phyloP scores from a whole-genome alignment of 1,140 invertebrate species.

The Oedothorax gibbosus region DNA sequence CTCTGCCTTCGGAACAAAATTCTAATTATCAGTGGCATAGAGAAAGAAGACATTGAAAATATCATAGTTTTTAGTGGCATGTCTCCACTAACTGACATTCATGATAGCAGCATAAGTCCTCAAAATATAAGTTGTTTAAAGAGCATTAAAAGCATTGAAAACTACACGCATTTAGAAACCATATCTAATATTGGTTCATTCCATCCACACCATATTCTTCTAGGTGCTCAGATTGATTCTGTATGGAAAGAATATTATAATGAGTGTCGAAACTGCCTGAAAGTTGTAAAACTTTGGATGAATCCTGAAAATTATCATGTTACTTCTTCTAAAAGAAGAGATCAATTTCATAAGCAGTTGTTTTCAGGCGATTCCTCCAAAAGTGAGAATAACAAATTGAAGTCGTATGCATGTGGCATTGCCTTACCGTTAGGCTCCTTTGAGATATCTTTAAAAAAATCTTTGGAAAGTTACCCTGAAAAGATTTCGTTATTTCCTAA shows the following conservation, averaged over 20 bases:
- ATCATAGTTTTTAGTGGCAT: not conserved
- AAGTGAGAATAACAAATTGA: not conserved
- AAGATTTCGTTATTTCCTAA: not conserved
- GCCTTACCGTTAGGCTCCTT: slow-evolving; percentile 6
- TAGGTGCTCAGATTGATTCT: not conserved
- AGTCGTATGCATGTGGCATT: not conserved
- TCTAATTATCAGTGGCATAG: not conserved
- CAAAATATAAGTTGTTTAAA: not conserved
- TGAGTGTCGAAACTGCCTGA: slow-evolving; percentile 24
- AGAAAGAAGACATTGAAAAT: slow-evolving; percentile 7
- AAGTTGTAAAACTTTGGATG: slow-evolving; percentile 10
- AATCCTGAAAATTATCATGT: not conserved
- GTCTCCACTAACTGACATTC: not conserved
- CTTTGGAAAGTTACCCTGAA: not conserved
- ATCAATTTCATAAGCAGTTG: not conserved
- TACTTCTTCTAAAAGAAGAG: not conserved
- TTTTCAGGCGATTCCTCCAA: not conserved
- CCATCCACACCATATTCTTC: not conserved
- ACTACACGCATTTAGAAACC: not conserved
- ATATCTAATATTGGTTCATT: not conserved
- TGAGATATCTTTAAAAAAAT: slow-evolving; percentile 5
- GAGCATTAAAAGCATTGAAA: not conserved
- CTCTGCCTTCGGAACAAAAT: not conserved
- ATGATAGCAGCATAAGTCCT: not conserved
- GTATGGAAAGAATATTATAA: slow-evolving; percentile 23